Evolutionary conservation across 2,797 vertebrate species (phyloP).

Genomic region (Ctenosaura bakeri): DNA sequence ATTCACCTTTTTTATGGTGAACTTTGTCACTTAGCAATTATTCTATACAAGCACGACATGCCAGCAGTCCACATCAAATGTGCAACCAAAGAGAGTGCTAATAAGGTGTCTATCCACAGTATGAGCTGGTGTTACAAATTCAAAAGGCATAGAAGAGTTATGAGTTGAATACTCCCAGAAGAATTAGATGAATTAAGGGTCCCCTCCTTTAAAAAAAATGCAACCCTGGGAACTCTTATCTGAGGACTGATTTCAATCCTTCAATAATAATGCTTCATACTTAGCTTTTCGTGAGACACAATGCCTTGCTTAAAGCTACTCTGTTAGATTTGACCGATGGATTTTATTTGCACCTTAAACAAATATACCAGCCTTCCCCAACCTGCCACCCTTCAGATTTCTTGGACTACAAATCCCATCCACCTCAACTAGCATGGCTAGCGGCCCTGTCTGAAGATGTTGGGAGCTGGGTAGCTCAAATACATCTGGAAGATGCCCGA

Average conservation of each 20-base stretch:
- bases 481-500: neutral
- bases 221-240: neutral
- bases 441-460: neutral
- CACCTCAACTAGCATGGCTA: neutral
- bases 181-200: neutral
- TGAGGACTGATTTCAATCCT: neutral
- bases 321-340: neutral
- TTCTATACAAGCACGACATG: neutral
- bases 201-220: neutral
- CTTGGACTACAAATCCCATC: neutral
- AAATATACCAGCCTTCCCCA: neutral
- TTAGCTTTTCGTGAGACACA: neutral
- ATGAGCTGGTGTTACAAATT: neutral
- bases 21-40: conserved; percentile 5
- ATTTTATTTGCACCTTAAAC: neutral
- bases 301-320: neutral
- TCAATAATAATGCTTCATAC: neutral
- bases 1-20: conserved; percentile 19
- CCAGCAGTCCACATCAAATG: neutral
- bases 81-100: neutral
- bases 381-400: neutral
- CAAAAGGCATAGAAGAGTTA: neutral
- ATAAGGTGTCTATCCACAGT: neutral
- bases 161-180: neutral
- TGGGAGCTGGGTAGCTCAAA: neutral